Conservation (phyloP, 2,797 vertebrate species). For the Cercopithecus diana region DNA sequence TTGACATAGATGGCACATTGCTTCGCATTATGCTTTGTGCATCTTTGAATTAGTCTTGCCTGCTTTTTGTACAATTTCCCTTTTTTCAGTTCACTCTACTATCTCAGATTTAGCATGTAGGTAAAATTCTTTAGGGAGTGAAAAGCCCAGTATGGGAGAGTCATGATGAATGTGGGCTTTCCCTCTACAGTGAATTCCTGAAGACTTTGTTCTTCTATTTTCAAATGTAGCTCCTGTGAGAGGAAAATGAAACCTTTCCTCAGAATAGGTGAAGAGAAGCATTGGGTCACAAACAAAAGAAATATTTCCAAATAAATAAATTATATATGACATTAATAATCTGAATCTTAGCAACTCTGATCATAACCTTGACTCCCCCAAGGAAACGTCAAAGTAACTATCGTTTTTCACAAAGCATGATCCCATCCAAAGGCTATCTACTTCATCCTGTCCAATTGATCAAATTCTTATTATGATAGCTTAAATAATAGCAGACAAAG, state of each 20-base stretch:
- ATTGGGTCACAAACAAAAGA: not conserved
- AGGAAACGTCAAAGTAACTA: not conserved
- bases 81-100: not conserved
- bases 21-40: conserved; percentile 4
- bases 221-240: not conserved
- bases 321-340: not conserved
- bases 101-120: not conserved
- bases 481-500: not conserved
- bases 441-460: not conserved
- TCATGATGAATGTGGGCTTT: not conserved
- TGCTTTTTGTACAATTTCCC: not conserved
- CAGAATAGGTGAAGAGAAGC: not conserved
- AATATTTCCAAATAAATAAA: not conserved
- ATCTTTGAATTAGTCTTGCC: not conserved
- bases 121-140: not conserved
- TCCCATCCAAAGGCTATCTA: not conserved
- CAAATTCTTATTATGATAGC: not conserved
- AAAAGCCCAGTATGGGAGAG: not conserved
- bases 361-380: not conserved
- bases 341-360: not conserved
- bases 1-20: not conserved
- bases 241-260: not conserved
- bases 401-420: not conserved
- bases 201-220: not conserved
- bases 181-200: not conserved